A percentile compares a stretch with the other conserved stretches of the same genome.
Evolutionary conservation across 1,140 invertebrate species (phyloP).

Genomic region (Caerostris darwini): DNA sequence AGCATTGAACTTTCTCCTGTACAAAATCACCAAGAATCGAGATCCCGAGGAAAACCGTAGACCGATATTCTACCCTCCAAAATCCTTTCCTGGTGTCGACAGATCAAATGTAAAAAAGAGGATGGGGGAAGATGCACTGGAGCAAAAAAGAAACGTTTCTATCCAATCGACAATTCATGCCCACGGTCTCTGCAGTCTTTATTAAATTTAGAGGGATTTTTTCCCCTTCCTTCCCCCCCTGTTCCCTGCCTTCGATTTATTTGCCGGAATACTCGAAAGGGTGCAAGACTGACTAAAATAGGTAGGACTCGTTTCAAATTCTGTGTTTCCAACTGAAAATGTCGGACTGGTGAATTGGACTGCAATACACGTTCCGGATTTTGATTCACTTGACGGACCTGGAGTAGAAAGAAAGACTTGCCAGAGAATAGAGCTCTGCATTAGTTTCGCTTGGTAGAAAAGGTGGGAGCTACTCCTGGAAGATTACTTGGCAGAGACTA

Average conservation of each 20-base stretch:
- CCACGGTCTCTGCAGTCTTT: constrained; percentile 54
- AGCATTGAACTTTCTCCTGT: not conserved
- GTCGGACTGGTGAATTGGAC: constrained; percentile 22
- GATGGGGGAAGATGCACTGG: not conserved
- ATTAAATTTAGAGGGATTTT: constrained; percentile 68
- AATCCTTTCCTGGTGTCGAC: not conserved
- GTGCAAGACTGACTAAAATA: constrained; percentile 65
- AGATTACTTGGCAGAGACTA: not conserved
- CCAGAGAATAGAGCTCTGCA: not conserved
- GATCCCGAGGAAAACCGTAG: not conserved
- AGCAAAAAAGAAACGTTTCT: constrained; percentile 61
- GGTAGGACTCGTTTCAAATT: not conserved
- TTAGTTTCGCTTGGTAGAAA: not conserved
- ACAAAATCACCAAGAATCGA: not conserved
- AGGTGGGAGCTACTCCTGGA: not conserved
- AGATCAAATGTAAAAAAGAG: constrained; percentile 47
- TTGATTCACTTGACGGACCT: constrained; percentile 17
- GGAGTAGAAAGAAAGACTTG: not conserved
- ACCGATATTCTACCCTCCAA: not conserved
- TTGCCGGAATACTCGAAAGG: constrained; percentile 75
- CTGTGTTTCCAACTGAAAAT: constrained; percentile 19
- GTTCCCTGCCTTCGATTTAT: constrained; percentile 41
- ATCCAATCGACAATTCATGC: constrained; percentile 72
- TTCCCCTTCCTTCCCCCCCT: not conserved
- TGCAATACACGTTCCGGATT: constrained; percentile 41